Evolutionary conservation across 2,888 invertebrate genomes (phyloP).

Genomic region (Diaperis boleti): DNA sequence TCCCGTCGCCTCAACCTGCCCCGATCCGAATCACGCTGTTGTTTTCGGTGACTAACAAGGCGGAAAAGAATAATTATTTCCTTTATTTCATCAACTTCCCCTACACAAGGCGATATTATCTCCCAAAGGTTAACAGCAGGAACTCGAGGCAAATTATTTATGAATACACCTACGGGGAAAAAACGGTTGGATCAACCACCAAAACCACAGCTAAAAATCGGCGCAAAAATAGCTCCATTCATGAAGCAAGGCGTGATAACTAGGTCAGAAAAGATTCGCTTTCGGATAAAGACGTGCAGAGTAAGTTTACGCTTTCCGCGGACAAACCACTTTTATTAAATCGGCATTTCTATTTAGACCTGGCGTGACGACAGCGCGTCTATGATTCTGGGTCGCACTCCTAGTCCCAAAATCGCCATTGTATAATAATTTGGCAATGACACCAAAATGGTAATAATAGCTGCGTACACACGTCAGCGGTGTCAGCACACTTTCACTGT

Average conservation of each 20-base stretch:
- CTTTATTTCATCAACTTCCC: slow-evolving; percentile 43
- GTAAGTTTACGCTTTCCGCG: slow-evolving; percentile 37
- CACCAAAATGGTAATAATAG: slow-evolving; percentile 36
- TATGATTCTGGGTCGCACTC: too few relatives aligned
- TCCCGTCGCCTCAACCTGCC: too few relatives aligned
- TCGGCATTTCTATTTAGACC: slow-evolving; percentile 19
- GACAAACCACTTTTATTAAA: slow-evolving; percentile 27
- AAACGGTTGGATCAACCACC: too few relatives aligned
- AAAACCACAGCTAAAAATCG: too few relatives aligned
- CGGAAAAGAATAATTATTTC: slow-evolving; percentile 45
- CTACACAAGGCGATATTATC: slow-evolving; percentile 33
- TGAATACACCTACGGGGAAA: too few relatives aligned
- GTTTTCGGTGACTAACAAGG: slow-evolving; percentile 38
- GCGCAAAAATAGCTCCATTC: slow-evolving; percentile 16
- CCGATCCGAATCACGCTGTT: slow-evolving; percentile 14
- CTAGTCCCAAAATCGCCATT: slow-evolving; percentile 13
- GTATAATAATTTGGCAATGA: slow-evolving; percentile 38
- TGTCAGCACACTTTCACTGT: slow-evolving; percentile 38
- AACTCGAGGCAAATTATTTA: slow-evolving; percentile 34
- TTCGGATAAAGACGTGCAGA: slow-evolving; percentile 26
- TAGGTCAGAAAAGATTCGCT: slow-evolving; percentile 40
- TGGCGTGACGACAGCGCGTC: slow-evolving; percentile 8
- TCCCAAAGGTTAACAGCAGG: slow-evolving; percentile 37
- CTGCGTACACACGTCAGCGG: slow-evolving; percentile 25
- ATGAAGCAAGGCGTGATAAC: slow-evolving; percentile 17